Base-by-base conservation (phyloP, 2,113 vertebrate species). In the Hippocampus comes region DNA sequence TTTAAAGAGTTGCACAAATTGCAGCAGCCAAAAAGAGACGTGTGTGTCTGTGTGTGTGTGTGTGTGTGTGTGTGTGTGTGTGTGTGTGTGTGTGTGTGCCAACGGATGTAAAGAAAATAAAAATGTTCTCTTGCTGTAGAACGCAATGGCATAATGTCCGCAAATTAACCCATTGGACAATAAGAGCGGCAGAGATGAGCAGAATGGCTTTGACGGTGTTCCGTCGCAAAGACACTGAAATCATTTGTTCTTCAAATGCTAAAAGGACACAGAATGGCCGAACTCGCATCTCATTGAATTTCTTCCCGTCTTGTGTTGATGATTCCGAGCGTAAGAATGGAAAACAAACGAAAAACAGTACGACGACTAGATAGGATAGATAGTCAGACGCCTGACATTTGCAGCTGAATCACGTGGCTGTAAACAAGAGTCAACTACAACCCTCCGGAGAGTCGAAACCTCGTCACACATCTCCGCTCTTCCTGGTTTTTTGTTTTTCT, bases 1-100 rank as follows among this genome's bases (percentile, higher is more conserved):
- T 88, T 92, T 91, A 93, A 93, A 91, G 88, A 92, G 92, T 92
- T 92, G 91, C 90, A 93, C 91, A 92, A 91, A 92, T 89, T 92
- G 90, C 90, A 93, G 92, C 92, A 94, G 91, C 90, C 91, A 92
- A 89, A 88, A 91, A 91, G 81, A 91, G 87, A 91, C 89, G 91
- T 92, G 84, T 91, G 90, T 89, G 92, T 82, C 84, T 89, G 89
- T 89, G 78, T 83, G 86, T 63, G 74, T 86, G 34, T 6, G 30
- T 5, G 30, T 5, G 30, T 34, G 30, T 5, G 3, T 34, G 30
- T 5, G 3, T 34, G 30, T 34, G 30, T 88, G 91, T 92, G 92
- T 88, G 84, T 88, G 73, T 91, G 91, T 38, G 34, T 88, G 84
- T 88, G 73, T 91, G 91, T 88, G 91, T 92, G 92, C 86, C 65